Percentiles rank a stretch among this genome's conserved stretches.
phyloP scores from a whole-genome alignment of 2,888 invertebrate species.

The Harpalus rufipes region DNA sequence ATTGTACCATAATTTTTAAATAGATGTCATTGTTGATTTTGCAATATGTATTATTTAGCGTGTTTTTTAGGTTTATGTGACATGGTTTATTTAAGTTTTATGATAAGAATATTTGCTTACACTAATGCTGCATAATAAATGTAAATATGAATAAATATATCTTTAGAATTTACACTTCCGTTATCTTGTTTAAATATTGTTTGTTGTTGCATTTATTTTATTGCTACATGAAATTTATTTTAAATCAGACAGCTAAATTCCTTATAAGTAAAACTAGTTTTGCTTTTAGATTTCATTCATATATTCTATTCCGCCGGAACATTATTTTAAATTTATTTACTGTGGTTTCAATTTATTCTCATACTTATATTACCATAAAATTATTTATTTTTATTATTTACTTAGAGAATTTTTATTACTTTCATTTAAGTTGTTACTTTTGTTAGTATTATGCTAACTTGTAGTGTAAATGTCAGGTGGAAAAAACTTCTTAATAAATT shows the following conservation, averaged over 20 bases:
- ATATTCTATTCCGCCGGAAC: not conserved
- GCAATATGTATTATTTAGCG: conserved; percentile 14
- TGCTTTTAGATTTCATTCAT: conserved; percentile 2
- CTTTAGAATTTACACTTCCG: conserved; percentile 46
- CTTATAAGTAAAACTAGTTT: not conserved
- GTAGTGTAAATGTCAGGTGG: not conserved
- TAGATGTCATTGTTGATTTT: conserved; percentile 3
- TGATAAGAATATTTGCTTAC: conserved; percentile 37
- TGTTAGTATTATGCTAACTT: not conserved
- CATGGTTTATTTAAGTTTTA: conserved; percentile 44
- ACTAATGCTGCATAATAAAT: conserved; percentile 29
- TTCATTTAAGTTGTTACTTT: not conserved
- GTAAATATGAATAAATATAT: conserved; percentile 45
- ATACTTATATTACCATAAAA: not conserved
- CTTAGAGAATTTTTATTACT: not conserved
- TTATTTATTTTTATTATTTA: not conserved
- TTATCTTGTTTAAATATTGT: conserved; percentile 41
- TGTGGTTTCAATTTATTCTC: not conserved
- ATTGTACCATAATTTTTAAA: conserved; percentile 12
- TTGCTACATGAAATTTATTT: conserved; percentile 20
- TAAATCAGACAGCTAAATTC: conserved; percentile 12
- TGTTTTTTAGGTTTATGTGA: conserved; percentile 16
- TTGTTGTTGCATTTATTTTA: conserved; percentile 45
- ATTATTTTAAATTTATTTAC: conserved; percentile 8
- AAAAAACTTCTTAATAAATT: too few relatives aligned